Evolutionary conservation across 1,140 invertebrate genomes (phyloP), one percentile per base, ranked within the genome.

Genomic region (Bombus soroeensis): DNA sequence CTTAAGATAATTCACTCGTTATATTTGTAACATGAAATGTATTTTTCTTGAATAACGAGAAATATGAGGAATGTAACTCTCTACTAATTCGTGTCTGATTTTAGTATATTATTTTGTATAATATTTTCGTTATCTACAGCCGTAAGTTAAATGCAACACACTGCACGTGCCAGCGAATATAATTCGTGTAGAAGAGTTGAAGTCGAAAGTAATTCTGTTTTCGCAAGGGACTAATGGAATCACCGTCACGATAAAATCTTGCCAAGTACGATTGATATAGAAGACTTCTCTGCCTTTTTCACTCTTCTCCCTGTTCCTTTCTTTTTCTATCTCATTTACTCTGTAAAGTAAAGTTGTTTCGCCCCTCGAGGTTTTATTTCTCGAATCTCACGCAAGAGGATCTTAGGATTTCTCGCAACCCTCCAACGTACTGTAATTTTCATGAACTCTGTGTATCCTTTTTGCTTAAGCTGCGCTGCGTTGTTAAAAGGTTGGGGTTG

Each of bases 201-300:
- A 43, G 25, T 37, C 22, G 43, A 64, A n/a, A 18, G 32, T 62
- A 37, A 59, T 72, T 72, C n/a, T 39, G 47, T 76, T 81, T 41
- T 81, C 66, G 47, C 34, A 25, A 28, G 32, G 39, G 39, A 15
- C 34, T 82, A 82, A 75, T 82, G 81, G 34, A 82, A 82, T 82
- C 73, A 82, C 32, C 32, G 39, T 47, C 41, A 10, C 32, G 81
- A 82, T 82, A 74, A 77, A 53, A 83, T 83, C 74, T 77, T 57
- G 25, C 43, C 34, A 32, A 53, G 59, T 41, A 57, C 68, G 28
- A 81, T 57, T 59, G 62, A 83, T 68, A 70, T 62, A 34, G 43
- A 34, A 74, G 70, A 43, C 32, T 76, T 25, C 71, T 73, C 28
- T n/a, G 25, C 22, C 66, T 9, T 25, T 39, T 71, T 12, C 37